Evolutionary conservation across 2,113 vertebrate genomes (phyloP).

Genomic region (Chionis minor): DNA sequence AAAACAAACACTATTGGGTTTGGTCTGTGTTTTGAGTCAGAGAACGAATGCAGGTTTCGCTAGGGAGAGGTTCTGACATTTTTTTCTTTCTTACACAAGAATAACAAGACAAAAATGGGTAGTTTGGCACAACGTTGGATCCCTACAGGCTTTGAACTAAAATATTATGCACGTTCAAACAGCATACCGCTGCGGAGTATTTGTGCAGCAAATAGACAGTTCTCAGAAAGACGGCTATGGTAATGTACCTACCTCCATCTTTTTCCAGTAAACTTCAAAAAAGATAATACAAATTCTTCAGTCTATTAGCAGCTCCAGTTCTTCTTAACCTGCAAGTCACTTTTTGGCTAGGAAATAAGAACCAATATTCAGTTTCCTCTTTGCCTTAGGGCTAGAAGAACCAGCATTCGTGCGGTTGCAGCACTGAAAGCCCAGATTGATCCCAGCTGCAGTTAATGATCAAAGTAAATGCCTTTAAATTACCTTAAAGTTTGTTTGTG

Average conservation of each 20-base stretch:
- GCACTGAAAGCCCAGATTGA: background rate
- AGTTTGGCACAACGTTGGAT: background rate
- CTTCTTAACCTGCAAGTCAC: background rate
- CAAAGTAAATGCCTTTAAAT: background rate
- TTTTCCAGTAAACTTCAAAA: background rate
- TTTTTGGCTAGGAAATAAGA: background rate
- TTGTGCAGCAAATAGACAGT: background rate
- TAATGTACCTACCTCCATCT: background rate
- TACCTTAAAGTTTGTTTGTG: background rate
- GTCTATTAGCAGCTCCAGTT: background rate
- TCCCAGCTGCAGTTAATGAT: background rate
- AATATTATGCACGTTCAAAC: background rate
- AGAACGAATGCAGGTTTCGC: background rate
- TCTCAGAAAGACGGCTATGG: background rate
- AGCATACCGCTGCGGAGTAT: fast-evolving
- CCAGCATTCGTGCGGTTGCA: background rate
- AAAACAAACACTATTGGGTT: background rate
- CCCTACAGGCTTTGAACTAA: background rate
- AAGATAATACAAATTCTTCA: background rate
- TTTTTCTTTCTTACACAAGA: background rate
- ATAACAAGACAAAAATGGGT: background rate
- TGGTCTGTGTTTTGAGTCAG: background rate
- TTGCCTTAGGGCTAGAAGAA: background rate
- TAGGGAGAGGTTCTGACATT: background rate
- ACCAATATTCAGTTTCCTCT: background rate